These are phyloP conservation scores for Ptychochromis oligacanthus DNA, from an alignment of 2,113 vertebrate genomes.

Conservation along the genomic window DNA sequence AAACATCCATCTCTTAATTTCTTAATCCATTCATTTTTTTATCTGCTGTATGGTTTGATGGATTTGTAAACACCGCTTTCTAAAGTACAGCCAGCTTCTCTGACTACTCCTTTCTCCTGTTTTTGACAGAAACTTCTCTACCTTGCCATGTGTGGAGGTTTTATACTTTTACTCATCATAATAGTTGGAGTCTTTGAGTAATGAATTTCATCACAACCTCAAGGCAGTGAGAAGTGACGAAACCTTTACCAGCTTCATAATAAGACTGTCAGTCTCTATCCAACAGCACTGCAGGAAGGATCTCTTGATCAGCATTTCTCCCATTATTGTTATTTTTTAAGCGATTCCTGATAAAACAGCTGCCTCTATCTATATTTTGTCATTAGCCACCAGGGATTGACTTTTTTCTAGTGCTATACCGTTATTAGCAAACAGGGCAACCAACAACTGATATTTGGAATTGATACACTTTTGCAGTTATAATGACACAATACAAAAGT, in stretches of 20 bases:
- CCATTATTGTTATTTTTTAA: not conserved
- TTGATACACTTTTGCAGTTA: not conserved
- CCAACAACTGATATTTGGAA: not conserved
- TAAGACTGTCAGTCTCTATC: conserved; percentile 19
- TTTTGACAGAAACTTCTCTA: conserved; percentile 86
- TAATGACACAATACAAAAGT: not conserved
- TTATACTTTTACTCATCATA: conserved; percentile 87
- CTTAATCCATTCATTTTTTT: not conserved
- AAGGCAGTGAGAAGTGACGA: conserved; percentile 4
- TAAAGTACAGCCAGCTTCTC: not conserved
- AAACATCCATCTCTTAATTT: not conserved
- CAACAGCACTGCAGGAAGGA: conserved; percentile 34
- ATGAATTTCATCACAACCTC: conserved; percentile 26
- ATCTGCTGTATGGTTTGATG: not conserved
- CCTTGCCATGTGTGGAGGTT: conserved; percentile 83
- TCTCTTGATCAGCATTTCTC: not conserved
- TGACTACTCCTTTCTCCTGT: conserved; percentile 40
- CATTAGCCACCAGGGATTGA: no score
- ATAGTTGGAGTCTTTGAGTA: conserved; percentile 74
- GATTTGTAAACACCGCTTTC: not conserved
- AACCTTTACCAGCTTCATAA: conserved; percentile 19
- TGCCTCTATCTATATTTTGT: no score
- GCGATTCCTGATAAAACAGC: not conserved
- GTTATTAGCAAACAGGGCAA: not conserved
- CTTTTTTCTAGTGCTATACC: no score